Conservation (phyloP, 2,797 vertebrate genomes). For the Silurus aristotelis region DNA sequence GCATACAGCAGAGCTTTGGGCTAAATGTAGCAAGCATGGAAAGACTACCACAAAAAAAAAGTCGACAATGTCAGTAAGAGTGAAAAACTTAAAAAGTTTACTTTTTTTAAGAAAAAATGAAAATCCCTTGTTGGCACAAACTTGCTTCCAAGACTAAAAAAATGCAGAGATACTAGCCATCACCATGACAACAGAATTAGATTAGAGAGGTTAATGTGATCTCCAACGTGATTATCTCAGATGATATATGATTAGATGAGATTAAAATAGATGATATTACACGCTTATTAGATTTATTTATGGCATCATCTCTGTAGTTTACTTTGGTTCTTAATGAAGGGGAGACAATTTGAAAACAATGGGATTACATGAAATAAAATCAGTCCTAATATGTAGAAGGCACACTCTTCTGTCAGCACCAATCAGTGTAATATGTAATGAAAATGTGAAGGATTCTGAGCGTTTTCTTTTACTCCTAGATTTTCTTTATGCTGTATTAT, state of each 20-base stretch:
- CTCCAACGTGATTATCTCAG: conserved; percentile 58
- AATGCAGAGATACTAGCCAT: conserved; percentile 49
- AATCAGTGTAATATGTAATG: conserved; percentile 49
- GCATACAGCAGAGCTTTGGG: conserved; percentile 2
- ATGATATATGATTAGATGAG: conserved; percentile 60
- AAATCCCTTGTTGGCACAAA: conserved; percentile 24
- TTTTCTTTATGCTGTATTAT: conserved; percentile 8
- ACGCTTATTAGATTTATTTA: conserved; percentile 56
- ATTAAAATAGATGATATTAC: conserved; percentile 62
- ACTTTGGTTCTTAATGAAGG: conserved; percentile 55
- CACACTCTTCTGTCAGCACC: conserved; percentile 47
- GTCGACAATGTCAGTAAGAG: background rate
- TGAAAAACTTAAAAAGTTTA: conserved; percentile 2
- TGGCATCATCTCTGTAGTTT: conserved; percentile 53
- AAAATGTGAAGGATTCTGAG: conserved; percentile 32
- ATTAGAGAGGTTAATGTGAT: conserved; percentile 60
- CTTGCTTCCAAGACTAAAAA: conserved; percentile 42
- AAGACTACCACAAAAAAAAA: background rate
- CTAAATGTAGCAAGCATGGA: background rate
- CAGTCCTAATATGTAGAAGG: conserved; percentile 47
- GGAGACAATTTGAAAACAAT: conserved; percentile 58
- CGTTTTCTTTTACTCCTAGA: conserved; percentile 14
- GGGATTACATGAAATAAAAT: conserved; percentile 60
- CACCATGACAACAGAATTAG: conserved; percentile 58
- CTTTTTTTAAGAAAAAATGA: conserved; percentile 7